Base-by-base conservation (phyloP, 2,888 invertebrate genomes). In the Lysandra bellargus region DNA sequence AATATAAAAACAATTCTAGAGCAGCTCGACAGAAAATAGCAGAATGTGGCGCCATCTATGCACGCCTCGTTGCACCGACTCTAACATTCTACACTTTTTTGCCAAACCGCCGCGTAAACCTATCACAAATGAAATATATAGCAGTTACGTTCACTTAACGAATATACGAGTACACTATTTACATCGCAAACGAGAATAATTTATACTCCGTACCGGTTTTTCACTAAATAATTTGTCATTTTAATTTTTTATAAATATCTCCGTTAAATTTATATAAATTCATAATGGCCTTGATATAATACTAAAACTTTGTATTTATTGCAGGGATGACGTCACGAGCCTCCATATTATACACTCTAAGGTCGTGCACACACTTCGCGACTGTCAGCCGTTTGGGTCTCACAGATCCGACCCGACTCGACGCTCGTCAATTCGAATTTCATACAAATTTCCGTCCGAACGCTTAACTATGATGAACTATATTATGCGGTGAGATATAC, bases 201-300 rank as follows among this genome's bases (percentile, higher is more conserved):
- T 88, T 90, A 89, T 86, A 91, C 88, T 88, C 88, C 87, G 86
- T 86, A 61, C 79, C 78, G 86, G 86, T 86, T 85, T 64, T 89
- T 88, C 84, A 90, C 91, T 93, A 92, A 90, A 89, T 90, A 92
- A 92, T 93, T 93, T 94, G 92, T 93, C 90, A 91, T 92, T 91
- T 91, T 88, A 86, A 85, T 84, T 85, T 85, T 88, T 88, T 88
- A 91, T 92, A 93, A 91, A 93, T 92, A 92, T 86, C 84, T 88
- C 84, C 88, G 85, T 86, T 89, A 89, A 88, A 89, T 86, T 89
- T 87, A 88, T 88, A 91, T 92, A 92, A 92, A 90, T 91, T 92
- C 90, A 91, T 91, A 87, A 90, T 91, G 91, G 89, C 90, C 90
- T 92, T 78, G 57, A 80, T 81, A 84, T 84, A 84, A 84, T 84